Conservation (phyloP, 2,113 vertebrate species). For the Scomber colias region DNA sequence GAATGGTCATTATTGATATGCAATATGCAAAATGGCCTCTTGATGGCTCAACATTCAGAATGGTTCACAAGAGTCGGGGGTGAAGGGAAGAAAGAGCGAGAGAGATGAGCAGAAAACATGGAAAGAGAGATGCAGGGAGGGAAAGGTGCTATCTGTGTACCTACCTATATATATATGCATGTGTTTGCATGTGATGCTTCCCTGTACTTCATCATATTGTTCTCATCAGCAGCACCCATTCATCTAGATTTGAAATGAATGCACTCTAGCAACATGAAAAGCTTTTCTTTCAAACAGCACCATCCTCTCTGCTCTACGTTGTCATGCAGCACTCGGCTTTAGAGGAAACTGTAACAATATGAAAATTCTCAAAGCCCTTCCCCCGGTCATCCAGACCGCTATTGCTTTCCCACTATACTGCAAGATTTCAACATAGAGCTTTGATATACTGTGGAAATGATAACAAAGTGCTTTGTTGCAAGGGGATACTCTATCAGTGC, state of each 20-base stretch:
- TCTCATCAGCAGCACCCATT: conserved; percentile 14
- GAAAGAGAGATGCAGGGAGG: neutral
- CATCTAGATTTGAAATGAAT: conserved; percentile 33
- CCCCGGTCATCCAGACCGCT: conserved; percentile 32
- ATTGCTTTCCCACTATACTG: conserved; percentile 13
- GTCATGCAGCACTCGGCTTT: conserved; percentile 25
- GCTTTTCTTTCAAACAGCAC: conserved; percentile 30
- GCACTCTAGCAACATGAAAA: conserved; percentile 16
- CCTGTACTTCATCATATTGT: neutral
- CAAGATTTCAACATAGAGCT: conserved; percentile 30
- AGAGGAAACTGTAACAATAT: conserved; percentile 33
- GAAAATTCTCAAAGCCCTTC: conserved; percentile 55
- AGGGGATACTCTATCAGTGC: conserved; percentile 25
- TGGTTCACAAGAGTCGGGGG: conserved; percentile 45
- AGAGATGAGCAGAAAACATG: conserved; percentile 15
- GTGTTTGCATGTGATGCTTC: neutral
- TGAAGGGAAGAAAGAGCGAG: neutral
- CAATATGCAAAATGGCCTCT: conserved; percentile 74
- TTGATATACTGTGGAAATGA: conserved; percentile 45
- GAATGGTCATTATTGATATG: conserved; percentile 72
- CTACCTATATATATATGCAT: neutral
- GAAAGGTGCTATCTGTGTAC: conserved; percentile 7
- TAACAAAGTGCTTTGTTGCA: conserved; percentile 35
- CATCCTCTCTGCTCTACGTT: conserved; percentile 23
- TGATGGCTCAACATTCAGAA: conserved; percentile 53